Conservation (phyloP, 2,888 invertebrate genomes). For the Phortica magna region DNA sequence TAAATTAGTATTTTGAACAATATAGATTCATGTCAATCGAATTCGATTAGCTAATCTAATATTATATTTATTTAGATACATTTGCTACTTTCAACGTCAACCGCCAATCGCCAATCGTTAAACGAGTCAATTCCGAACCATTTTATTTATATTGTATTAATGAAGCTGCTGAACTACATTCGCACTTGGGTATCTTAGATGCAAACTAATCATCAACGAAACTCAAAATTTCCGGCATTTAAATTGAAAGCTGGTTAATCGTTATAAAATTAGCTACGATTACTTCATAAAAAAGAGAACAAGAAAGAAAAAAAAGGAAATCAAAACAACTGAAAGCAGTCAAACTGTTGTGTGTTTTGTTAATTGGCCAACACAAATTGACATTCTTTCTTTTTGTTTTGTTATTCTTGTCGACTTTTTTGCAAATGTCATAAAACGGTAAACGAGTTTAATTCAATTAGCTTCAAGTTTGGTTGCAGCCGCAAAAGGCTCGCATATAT, state of each 20-base stretch:
- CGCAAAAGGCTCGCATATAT: conserved; percentile 35
- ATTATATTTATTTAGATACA: conserved; percentile 20
- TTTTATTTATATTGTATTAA: conserved; percentile 29
- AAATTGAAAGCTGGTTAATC: conserved; percentile 50
- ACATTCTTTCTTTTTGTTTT: conserved; percentile 12
- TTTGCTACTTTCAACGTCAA: conserved; percentile 18
- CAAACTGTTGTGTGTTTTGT: background rate
- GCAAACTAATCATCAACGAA: background rate
- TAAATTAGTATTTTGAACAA: too few species aligned
- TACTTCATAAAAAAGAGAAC: conserved; percentile 55
- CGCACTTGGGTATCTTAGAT: background rate
- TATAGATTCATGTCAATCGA: too few species aligned
- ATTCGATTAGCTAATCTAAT: too few species aligned
- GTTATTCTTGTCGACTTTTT: background rate
- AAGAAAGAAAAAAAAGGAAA: conserved; percentile 20
- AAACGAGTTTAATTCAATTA: conserved; percentile 54
- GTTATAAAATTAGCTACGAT: conserved; percentile 53
- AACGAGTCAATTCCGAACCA: background rate
- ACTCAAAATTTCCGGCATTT: conserved; percentile 59
- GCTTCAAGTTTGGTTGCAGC: conserved; percentile 29
- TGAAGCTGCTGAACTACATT: conserved; percentile 49
- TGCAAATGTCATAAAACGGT: conserved; percentile 49
- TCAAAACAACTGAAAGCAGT: conserved; percentile 23
- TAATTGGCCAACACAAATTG: conserved; percentile 3
- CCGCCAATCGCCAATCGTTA: background rate